Base-by-base conservation (phyloP, 1,140 invertebrate genomes). In the Kradibia gibbosae region DNA sequence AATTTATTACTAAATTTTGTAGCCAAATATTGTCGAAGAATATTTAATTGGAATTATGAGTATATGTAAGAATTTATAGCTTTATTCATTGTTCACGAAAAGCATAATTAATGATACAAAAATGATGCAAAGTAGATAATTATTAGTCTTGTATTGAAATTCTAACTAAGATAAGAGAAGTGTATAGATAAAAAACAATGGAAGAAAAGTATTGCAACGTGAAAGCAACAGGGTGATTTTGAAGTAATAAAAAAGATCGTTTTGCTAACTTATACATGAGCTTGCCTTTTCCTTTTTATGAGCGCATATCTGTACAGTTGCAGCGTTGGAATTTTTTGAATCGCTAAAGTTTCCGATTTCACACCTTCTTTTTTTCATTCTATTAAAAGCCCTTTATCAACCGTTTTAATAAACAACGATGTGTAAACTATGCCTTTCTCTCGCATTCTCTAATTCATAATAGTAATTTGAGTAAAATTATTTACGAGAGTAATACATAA, bases 331-430 rank as follows among this genome's bases (percentile, higher is more conserved):
- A 3, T 70, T 78, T 78, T 70, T 70, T 28, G 76, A 48, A 36
- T 70, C 55, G 50, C 42, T 11, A 31, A 31, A 34, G 22, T 78
- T 78, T 78, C 34, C 45, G 34, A 78, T 78, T 67, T 70, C 62
- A 8, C 75, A 31, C 8, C 39, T 36, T 7, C 25, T 17, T 20
- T 28, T n/a, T 50, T 70, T 34, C 62, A 39, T 10, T 50, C 17
- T 4, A 1, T 50, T 4, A 22, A 48, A 8, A 17, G 15, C 3
- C 42, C 62, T 62, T 62, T 45, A n/a, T 25, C 42, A 25, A 55
- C 48, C 78, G 78, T 31, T 48, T 71, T 42, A 36, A 72, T 74
- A 42, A 72, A 71, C 39, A 62, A 25, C 25, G 31, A 65, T 60
- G 55, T 42, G 55, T 42, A 75, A 75, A 75, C 36, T 60, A 3